Evolutionary conservation across 2,797 vertebrate species (phyloP), one percentile per base, ranked within the genome.

Genomic region (Ctenosaura bakeri): DNA sequence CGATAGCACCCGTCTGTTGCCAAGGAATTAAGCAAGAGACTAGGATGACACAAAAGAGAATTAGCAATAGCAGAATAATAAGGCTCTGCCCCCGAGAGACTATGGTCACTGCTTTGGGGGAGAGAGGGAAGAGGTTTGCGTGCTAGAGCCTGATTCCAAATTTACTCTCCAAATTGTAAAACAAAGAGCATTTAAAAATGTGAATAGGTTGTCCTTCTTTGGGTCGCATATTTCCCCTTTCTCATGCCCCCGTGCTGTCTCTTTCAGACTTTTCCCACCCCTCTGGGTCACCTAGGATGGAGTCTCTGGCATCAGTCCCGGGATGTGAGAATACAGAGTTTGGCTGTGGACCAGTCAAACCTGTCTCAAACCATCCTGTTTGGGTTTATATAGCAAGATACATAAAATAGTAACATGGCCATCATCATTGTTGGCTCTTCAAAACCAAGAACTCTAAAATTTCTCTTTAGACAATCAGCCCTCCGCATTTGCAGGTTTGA

Each of bases 1-100:
- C 76, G 84, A 91, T 92, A 96, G 95, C 88, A 92, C 91, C 62
- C 18, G 94, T 93, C 93, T 95, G 96, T 96, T 96, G 96, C 96
- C 95, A 96, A 92, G 95, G 93, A 91, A 95, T 95, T 94, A 94
- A 88, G 92, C 54, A 85, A 0, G 6, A 92, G 88, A 91, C 91
- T 74, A 91, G 92, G 89, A 16, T 35, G 54, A 59, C 78, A 94
- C 93, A 95, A 96, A 95, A 93, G 92, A 93, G 91, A 91, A 91
- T 94, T 93, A 89, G 89, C 88, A 83, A 89, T 90, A 88, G 78
- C 74, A 86, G 87, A 94, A 86, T 81, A 86, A 89, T 82, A 12
- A 69, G 54, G 80, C 29, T 69, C 29, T 83, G 71, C 32, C 52
- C 2, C 9, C 66, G 22, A 56, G 66, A 76, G 24, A 66, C 26